Evolutionary conservation across 2,797 vertebrate genomes (phyloP).

Genomic region (Crenuchus spilurus): DNA sequence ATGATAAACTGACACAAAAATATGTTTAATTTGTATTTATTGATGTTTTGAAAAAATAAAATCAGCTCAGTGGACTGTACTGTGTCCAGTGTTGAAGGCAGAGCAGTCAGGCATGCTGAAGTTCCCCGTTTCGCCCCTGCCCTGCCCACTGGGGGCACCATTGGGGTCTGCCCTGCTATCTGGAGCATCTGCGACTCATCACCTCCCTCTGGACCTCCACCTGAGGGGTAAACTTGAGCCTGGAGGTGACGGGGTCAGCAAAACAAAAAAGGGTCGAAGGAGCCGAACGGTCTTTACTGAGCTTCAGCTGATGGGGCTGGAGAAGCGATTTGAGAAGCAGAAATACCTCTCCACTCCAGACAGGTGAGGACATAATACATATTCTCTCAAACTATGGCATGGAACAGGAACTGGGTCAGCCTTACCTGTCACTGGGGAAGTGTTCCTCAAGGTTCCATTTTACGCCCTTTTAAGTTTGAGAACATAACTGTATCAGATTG

Average conservation of each 20-base stretch:
- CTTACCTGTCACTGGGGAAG: no score
- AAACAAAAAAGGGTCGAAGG: constrained; percentile 92
- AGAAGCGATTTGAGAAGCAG: constrained; percentile 98
- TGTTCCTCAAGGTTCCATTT: no score
- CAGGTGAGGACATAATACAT: constrained; percentile 77
- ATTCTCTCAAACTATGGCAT: no score
- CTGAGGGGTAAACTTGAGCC: constrained; percentile 92
- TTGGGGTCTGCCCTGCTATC: constrained; percentile 85
- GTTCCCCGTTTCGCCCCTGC: constrained; percentile 90
- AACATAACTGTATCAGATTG: no score
- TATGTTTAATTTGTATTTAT: no score
- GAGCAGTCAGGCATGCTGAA: constrained; percentile 92
- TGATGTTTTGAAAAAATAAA: no score
- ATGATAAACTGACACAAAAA: no score
- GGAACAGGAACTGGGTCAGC: no score
- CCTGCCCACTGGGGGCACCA: constrained; percentile 84
- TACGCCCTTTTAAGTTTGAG: no score
- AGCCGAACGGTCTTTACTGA: constrained; percentile 98
- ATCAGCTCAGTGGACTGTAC: no score
- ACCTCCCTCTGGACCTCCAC: constrained; percentile 93
- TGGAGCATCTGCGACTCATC: constrained; percentile 80
- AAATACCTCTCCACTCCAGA: constrained; percentile 98
- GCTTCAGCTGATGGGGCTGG: constrained; percentile 96
- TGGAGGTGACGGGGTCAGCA: constrained; percentile 79
- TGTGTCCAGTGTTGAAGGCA: constrained; percentile 83